Percentiles rank a stretch among this genome's conserved stretches.
These are phyloP conservation scores for Idaea straminata DNA, from an alignment of 2,888 invertebrate species.

Conservation along the genomic window DNA sequence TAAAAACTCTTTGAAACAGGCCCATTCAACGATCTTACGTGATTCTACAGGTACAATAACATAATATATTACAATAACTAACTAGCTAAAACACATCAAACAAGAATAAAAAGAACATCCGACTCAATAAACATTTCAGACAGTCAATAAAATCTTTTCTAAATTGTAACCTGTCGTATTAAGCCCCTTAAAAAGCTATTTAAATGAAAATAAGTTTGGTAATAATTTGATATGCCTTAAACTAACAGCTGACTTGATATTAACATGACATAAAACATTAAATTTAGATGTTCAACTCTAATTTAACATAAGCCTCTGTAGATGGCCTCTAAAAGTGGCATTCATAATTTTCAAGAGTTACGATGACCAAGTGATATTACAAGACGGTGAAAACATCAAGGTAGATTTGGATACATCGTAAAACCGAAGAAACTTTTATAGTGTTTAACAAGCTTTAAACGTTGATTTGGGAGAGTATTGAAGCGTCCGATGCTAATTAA, in stretches of 20 bases:
- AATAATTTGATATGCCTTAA: constrained; percentile 38
- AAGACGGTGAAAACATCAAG: constrained; percentile 41
- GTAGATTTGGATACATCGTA: constrained; percentile 44
- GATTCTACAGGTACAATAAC: no score
- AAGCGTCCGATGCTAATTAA: constrained; percentile 63
- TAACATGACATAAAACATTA: constrained; percentile 45
- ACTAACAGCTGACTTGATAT: constrained; percentile 38
- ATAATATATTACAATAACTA: neutral
- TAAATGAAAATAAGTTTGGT: constrained; percentile 38
- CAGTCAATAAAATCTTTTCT: constrained; percentile 33
- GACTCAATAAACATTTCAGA: constrained; percentile 21
- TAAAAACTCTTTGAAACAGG: no score
- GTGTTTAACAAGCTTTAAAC: constrained; percentile 24
- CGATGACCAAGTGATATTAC: constrained; percentile 41
- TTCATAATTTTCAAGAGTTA: constrained; percentile 52
- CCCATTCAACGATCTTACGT: no score
- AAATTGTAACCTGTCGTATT: constrained; percentile 39
- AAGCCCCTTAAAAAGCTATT: constrained; percentile 39
- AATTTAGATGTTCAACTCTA: constrained; percentile 35
- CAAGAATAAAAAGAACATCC: constrained; percentile 9
- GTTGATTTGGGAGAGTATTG: constrained; percentile 44
- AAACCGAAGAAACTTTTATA: constrained; percentile 53
- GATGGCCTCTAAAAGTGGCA: constrained; percentile 43
- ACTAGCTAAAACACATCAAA: neutral
- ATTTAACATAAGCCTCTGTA: constrained; percentile 40